Evolutionary conservation across 2,113 vertebrate genomes (phyloP), one percentile per base, ranked within the genome.

Genomic region (Clarias batrachus): DNA sequence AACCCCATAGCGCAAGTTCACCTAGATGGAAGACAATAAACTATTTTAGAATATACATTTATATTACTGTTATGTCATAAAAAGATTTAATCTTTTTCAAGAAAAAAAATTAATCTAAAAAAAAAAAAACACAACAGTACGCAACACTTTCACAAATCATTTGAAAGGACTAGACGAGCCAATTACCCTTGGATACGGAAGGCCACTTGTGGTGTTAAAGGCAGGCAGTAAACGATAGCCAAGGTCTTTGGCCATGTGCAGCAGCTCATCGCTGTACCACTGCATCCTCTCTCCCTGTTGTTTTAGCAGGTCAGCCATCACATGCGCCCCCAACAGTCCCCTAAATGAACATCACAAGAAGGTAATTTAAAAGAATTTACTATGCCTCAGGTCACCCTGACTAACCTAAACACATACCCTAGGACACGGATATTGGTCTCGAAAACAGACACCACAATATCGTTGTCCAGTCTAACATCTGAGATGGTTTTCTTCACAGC

Each of bases 191-290:
- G 98, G 98, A 87, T 98, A 99, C 88, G 98, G 98, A 93, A 99
- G 96, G 92, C 98, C 98, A 90, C 98, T 99, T 92, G 97, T 98
- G 91, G 98, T 99, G 91, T 99, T 99, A 92, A 99, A 99, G 87
- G 98, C 98, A 59, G 98, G 98, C 84, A 99, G 89, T 87, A 99
- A 96, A 85, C 97, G 96, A 89, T 96, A 95, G 78, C 98, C 98
- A 86, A 99, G 90, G 0, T 99, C 96, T 94, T 97, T 98, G 83
- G 98, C 97, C 98, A 99, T 99, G 57, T 97, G 95, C 60, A 99
- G 94, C 89, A 99, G 96, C 89, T 99, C 97, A 76, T 97, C 97
- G 56, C 94, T 96, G 93, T 99, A 99, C 98, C 97, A 99, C 89
- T 96, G 96, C 98, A 99, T 99, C 84, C 93, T 89, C 77, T 97